A percentile compares a stretch with the other conserved stretches of the same genome.
Evolutionary conservation across 2,888 invertebrate genomes (phyloP).

Genomic region (Sinohyriopsis cumingii): DNA sequence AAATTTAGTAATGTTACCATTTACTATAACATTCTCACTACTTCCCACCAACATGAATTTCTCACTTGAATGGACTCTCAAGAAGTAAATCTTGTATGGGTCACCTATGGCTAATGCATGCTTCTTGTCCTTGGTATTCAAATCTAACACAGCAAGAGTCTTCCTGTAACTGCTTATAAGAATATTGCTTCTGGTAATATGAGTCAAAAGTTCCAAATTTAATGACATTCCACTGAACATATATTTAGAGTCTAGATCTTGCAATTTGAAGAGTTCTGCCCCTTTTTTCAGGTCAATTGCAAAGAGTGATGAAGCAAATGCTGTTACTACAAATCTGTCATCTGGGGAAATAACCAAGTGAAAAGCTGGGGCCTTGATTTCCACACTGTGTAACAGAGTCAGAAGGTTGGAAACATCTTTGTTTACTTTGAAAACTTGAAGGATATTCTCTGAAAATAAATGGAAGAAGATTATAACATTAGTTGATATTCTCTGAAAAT

Average conservation of each 20-base stretch:
- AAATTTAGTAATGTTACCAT: constrained; percentile 30
- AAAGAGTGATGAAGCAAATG: neutral
- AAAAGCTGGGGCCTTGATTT: constrained; percentile 7
- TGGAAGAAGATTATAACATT: neutral
- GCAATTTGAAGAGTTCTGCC: too few relatives aligned
- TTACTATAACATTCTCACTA: constrained; percentile 11
- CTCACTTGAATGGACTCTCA: constrained; percentile 41
- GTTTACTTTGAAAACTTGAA: neutral
- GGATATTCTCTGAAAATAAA: neutral
- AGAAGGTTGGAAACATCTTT: too few relatives aligned
- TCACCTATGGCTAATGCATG: constrained; percentile 20
- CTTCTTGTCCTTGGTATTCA: constrained; percentile 26
- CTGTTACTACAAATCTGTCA: constrained; percentile 28
- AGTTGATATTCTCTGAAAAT: neutral
- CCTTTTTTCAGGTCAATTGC: too few relatives aligned
- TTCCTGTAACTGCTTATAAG: neutral
- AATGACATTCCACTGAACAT: too few relatives aligned
- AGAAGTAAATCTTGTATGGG: constrained; percentile 19
- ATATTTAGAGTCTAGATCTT: too few relatives aligned
- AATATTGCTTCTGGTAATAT: constrained; percentile 2
- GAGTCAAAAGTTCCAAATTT: neutral
- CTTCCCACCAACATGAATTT: constrained; percentile 35
- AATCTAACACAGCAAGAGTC: constrained; percentile 19
- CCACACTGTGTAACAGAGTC: neutral
- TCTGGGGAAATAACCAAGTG: constrained; percentile 40